Percentiles rank a stretch among this genome's conserved stretches.
phyloP scores from a whole-genome alignment of 2,113 vertebrate genomes.

The Bos javanicus region DNA sequence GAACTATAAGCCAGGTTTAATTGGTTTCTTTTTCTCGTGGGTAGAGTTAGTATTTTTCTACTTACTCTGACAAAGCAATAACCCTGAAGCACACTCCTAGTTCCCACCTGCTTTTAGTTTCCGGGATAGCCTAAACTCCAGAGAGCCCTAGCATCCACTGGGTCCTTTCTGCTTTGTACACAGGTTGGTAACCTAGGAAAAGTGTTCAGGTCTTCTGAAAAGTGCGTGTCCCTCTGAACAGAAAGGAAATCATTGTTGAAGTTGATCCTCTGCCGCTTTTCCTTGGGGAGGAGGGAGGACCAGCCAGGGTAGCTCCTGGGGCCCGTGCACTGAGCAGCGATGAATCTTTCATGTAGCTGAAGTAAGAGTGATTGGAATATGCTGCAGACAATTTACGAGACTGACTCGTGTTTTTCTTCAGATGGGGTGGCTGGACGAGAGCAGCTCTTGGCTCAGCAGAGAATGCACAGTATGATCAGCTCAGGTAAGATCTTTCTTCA shows the following conservation, averaged over 20 bases:
- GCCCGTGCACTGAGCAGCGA: constrained; percentile 85
- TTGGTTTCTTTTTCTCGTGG: constrained; percentile 67
- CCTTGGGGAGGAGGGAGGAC: constrained; percentile 84
- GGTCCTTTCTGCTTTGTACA: constrained; percentile 39
- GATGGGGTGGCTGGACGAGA: constrained; percentile 92
- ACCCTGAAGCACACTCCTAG: constrained; percentile 69
- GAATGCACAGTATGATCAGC: constrained; percentile 97
- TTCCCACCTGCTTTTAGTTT: constrained; percentile 82
- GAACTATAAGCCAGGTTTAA: constrained; percentile 62
- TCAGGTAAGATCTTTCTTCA: constrained; percentile 89
- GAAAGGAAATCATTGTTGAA: constrained; percentile 79
- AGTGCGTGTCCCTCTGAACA: constrained; percentile 61
- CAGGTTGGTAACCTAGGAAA: constrained; percentile 60
- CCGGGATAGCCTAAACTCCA: constrained; percentile 67
- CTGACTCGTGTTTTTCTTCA: constrained; percentile 98
- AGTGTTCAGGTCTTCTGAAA: constrained; percentile 35
- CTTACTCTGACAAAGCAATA: constrained; percentile 67
- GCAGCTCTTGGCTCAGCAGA: constrained; percentile 89
- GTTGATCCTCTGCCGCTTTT: constrained; percentile 49
- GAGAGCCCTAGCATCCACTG: constrained; percentile 50
- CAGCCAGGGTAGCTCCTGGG: constrained; percentile 83
- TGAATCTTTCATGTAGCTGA: constrained; percentile 88
- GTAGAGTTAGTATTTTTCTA: constrained; percentile 65
- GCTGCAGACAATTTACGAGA: constrained; percentile 99
- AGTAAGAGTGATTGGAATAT: constrained; percentile 93